These are phyloP conservation scores for Rhinichthys osculus DNA, from an alignment of 2,797 vertebrate genomes.

Conservation along the genomic window DNA sequence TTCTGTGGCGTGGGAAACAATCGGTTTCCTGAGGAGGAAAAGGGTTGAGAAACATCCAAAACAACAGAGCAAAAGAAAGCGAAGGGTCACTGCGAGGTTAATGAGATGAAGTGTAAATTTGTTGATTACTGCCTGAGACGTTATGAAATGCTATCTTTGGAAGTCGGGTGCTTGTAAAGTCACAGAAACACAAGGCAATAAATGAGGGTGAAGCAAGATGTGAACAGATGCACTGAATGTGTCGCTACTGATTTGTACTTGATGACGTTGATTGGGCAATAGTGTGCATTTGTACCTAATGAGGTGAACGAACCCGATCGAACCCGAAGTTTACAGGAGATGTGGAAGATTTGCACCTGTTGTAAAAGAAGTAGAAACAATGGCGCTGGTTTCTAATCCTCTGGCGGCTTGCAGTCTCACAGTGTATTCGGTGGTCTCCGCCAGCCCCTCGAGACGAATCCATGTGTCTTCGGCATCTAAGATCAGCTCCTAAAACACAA, in stretches of 20 bases:
- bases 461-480: conserved; percentile 96
- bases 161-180: conserved; percentile 4
- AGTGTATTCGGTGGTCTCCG: conserved; percentile 90
- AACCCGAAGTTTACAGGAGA: not conserved
- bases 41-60: conserved; percentile 11
- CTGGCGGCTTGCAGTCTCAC: conserved; percentile 91
- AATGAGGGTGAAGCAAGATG: not conserved
- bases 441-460: conserved; percentile 94
- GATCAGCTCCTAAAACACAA: conserved; percentile 87
- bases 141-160: conserved; percentile 27
- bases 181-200: conserved; percentile 4
- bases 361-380: conserved; percentile 86
- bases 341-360: conserved; percentile 81
- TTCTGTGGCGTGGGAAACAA: conserved; percentile 95
- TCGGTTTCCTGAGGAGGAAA: conserved; percentile 81
- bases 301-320: not conserved
- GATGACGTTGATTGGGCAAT: not conserved
- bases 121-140: not conserved
- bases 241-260: conserved; percentile 14
- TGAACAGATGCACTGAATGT: not conserved
- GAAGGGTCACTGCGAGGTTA: conserved; percentile 24
- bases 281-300: not conserved
- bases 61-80: conserved; percentile 7
- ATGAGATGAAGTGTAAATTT: conserved; percentile 6
- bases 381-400: conserved; percentile 82